Evolutionary conservation across 2,888 invertebrate genomes (phyloP).

Genomic region (Drosophila monieri): DNA sequence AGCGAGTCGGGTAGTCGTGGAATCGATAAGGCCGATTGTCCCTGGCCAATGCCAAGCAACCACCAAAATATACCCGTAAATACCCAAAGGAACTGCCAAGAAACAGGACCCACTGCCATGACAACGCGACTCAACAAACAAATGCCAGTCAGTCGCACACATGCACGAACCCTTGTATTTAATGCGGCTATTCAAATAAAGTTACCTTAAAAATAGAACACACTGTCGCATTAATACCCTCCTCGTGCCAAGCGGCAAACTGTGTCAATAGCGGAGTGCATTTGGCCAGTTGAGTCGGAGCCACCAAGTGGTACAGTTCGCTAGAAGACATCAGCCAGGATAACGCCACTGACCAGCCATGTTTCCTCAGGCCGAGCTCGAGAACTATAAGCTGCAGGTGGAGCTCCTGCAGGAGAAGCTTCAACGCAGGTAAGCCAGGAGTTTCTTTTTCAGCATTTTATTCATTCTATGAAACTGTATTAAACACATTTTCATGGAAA

Average conservation of each 20-base stretch:
- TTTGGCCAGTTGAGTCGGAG: conserved; percentile 45
- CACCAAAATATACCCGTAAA: conserved; percentile 47
- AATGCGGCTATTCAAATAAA: conserved; percentile 67
- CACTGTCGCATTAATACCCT: conserved; percentile 56
- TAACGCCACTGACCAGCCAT: conserved; percentile 49
- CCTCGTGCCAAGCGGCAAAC: conserved; percentile 53
- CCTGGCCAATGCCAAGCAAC: conserved; percentile 77
- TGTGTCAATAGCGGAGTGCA: conserved; percentile 64
- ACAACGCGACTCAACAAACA: conserved; percentile 69
- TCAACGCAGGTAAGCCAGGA: conserved; percentile 78
- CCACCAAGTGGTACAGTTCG: conserved; percentile 17
- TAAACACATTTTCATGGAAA: no score
- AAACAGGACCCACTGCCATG: conserved; percentile 57
- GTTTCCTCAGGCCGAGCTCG: conserved; percentile 83
- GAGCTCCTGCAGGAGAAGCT: conserved; percentile 83
- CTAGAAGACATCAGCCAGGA: not conserved
- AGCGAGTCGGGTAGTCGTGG: conserved; percentile 46
- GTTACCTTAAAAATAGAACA: conserved; percentile 70
- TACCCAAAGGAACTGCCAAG: conserved; percentile 44
- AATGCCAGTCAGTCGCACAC: conserved; percentile 39
- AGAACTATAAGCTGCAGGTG: conserved; percentile 84
- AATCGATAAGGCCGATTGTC: conserved; percentile 64
- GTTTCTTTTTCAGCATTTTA: no score
- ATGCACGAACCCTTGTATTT: conserved; percentile 31
- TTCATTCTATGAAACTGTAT: no score